Evolutionary conservation across 1,140 invertebrate species (phyloP).

Genomic region (Orchestia grillus): DNA sequence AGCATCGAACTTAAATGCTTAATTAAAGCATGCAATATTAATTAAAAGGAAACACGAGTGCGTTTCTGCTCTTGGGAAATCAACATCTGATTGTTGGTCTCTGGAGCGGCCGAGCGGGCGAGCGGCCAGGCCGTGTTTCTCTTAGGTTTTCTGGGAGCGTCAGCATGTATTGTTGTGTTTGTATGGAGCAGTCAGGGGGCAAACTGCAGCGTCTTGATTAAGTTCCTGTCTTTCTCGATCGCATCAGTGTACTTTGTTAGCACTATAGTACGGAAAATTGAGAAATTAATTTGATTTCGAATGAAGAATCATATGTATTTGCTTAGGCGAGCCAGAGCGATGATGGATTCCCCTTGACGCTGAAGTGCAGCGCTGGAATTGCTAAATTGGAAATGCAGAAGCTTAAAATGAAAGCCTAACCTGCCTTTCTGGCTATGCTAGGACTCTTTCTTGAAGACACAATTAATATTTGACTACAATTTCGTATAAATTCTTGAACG

Average conservation of each 20-base stretch:
- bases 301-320: background rate
- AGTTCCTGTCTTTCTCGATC: background rate
- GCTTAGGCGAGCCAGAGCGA: background rate
- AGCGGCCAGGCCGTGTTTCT: background rate
- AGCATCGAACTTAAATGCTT: constrained; percentile 8
- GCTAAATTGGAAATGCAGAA: too few species aligned
- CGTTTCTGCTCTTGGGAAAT: background rate
- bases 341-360: background rate
- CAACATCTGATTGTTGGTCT: constrained; percentile 7
- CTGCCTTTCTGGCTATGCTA: too few species aligned
- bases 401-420: background rate
- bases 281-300: background rate
- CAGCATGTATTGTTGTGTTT: background rate
- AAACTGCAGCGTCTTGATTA: background rate
- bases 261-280: background rate
- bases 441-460: too few species aligned
- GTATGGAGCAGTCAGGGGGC: background rate
- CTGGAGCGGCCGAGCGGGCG: background rate
- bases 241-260: too few species aligned
- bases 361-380: background rate
- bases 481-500: too few species aligned
- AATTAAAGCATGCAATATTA: background rate
- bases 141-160: background rate
- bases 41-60: constrained; percentile 24
- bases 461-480: too few species aligned